Evolutionary conservation across 2,113 vertebrate genomes (phyloP).

Genomic region (Acrocephalus arundinaceus): DNA sequence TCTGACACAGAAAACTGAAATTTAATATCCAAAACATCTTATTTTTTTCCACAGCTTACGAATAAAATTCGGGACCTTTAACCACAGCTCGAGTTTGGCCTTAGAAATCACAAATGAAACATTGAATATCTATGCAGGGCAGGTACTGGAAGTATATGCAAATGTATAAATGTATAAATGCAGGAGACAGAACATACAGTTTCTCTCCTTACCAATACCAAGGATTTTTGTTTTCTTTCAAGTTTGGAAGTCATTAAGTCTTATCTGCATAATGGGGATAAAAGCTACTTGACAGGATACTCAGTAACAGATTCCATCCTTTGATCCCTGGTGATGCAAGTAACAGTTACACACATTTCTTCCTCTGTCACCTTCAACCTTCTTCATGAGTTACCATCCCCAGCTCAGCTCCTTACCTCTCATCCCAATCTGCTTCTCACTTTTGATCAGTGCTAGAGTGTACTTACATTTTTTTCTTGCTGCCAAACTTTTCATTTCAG

Average conservation of each 20-base stretch:
- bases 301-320: neutral
- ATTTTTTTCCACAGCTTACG: neutral
- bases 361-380: neutral
- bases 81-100: neutral
- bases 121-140: neutral
- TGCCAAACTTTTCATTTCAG: accelerated
- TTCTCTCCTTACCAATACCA: neutral
- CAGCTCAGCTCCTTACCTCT: neutral
- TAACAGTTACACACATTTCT: neutral
- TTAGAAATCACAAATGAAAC: neutral
- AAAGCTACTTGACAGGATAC: neutral
- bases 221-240: neutral
- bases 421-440: neutral
- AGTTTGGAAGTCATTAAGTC: neutral
- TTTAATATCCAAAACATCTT: neutral
- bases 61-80: neutral
- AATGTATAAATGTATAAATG: neutral
- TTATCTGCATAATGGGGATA: neutral
- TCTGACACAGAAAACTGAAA: neutral
- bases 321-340: neutral
- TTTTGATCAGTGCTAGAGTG: neutral
- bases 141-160: neutral
- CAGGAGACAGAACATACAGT: neutral
- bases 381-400: neutral
- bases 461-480: neutral